A percentile compares a stretch with the other conserved stretches of the same genome.
Conservation (phyloP, 2,797 vertebrate genomes). For the Pseudomugil tenellus region DNA sequence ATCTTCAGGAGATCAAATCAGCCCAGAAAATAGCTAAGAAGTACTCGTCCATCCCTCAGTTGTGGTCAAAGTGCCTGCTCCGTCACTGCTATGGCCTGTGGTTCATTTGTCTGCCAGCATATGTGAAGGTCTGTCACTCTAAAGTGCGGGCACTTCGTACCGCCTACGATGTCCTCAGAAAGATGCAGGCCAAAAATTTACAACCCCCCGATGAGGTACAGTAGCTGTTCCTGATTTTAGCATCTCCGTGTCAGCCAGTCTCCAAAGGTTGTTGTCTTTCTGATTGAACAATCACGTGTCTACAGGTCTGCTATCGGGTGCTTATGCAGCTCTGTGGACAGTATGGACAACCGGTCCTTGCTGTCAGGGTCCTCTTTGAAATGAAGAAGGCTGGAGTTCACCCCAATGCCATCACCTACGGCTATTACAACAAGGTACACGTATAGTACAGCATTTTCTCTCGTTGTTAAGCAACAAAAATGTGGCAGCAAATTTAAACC, state of each 20-base stretch:
- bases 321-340: slow-evolving; percentile 98
- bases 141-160: slow-evolving; percentile 94
- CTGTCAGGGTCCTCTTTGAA: slow-evolving; percentile 94
- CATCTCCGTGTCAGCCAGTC: not conserved
- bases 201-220: slow-evolving; percentile 95
- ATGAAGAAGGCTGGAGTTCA: slow-evolving; percentile 98
- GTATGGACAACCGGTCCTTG: slow-evolving; percentile 95
- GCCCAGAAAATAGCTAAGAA: slow-evolving; percentile 96
- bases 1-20: slow-evolving; percentile 91
- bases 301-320: slow-evolving; percentile 95
- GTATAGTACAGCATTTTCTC: not conserved
- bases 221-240: accelerated
- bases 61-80: slow-evolving; percentile 97
- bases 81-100: slow-evolving; percentile 96
- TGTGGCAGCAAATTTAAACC: not conserved
- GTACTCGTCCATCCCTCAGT: slow-evolving; percentile 93
- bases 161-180: slow-evolving; percentile 94
- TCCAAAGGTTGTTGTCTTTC: not conserved
- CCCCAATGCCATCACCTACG: slow-evolving; percentile 97
- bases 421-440: slow-evolving; percentile 96
- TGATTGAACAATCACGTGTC: not conserved
- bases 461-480: not conserved
- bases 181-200: slow-evolving; percentile 95
- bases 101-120: slow-evolving; percentile 97
- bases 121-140: slow-evolving; percentile 95